Evolutionary conservation across 2,797 vertebrate genomes (phyloP), one percentile per base, ranked within the genome.

Genomic region (Mareca strepera): DNA sequence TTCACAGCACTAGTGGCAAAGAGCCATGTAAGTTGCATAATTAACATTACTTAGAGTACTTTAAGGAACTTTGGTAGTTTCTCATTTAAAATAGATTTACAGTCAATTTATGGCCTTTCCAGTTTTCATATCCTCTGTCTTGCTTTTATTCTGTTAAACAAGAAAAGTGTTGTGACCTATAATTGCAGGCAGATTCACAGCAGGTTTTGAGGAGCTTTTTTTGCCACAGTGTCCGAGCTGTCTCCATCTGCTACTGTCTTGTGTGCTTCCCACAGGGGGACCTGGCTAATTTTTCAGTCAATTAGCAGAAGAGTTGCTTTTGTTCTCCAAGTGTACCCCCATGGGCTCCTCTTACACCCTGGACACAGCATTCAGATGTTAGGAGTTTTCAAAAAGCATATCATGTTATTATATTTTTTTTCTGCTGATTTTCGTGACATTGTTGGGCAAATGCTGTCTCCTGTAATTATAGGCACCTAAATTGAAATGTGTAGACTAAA

Each of bases 231-330:
- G 98, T 98, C 98, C 98, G 92, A 98, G 98, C 98, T 94, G 97
- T 97, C 98, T 99, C 99, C 99, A 99, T 99, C 99, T 99, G 99
- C 98, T 96, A 94, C 98, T 96, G 98, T 98, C 98, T 98, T 98
- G 94, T 96, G 96, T 89, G 90, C 95, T 98, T 98, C 99, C 99
- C 99, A 98, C 96, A 97, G 98, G 98, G 98, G 97, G 97, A 96
- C 97, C 97, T 95, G 98, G 99, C 98, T 99, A 99, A 99, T 99
- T 99, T 99, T 99, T 99, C 99, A 99, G 99, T 99, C 99, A 99
- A 99, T 99, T 99, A 99, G 99, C 98, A 98, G 99, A 99, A 99
- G 99, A 99, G 98, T 98, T 96, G 98, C 99, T 99, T 99, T 99
- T 99, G 99, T 99, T 99, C 98, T 98, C 97, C 97, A 94, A 75